Evolutionary conservation across 2,113 vertebrate genomes (phyloP).

Genomic region (Prochilodus magdalenae): DNA sequence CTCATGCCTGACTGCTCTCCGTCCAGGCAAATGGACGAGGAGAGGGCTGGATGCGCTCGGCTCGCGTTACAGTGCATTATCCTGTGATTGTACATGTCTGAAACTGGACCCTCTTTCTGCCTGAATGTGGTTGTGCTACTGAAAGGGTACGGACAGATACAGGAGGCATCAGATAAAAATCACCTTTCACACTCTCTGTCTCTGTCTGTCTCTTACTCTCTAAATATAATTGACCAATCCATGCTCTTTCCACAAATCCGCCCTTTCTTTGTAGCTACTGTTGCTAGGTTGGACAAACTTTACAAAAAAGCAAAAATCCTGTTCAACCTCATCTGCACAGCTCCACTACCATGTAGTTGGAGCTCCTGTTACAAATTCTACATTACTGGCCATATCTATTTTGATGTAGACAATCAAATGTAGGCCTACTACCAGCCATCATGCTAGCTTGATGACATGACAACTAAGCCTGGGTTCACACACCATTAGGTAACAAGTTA

Average conservation of each 20-base stretch:
- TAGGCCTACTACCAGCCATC: too few species aligned
- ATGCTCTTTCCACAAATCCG: neutral
- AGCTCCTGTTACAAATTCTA: too few species aligned
- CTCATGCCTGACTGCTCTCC: constrained; percentile 34
- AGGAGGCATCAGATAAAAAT: constrained; percentile 5
- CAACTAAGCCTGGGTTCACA: too few species aligned
- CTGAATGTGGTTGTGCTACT: constrained; percentile 3
- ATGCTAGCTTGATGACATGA: too few species aligned
- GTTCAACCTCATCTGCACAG: too few species aligned
- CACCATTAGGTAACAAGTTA: too few species aligned
- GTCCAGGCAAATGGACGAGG: constrained; percentile 48
- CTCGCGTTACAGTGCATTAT: constrained; percentile 49
- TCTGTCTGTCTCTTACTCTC: neutral
- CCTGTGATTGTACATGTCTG: constrained; percentile 30
- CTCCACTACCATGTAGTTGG: too few species aligned
- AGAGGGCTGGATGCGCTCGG: constrained; percentile 20
- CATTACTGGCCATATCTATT: too few species aligned
- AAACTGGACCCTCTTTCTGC: constrained; percentile 32
- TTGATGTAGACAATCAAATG: too few species aligned
- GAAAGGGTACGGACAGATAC: neutral
- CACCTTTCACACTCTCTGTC: constrained; percentile 5
- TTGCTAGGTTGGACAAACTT: too few species aligned
- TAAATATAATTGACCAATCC: neutral
- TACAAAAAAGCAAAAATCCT: too few species aligned
- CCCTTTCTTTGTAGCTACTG: neutral